Evolutionary conservation across 1,140 invertebrate species (phyloP).

Genomic region (Drosophila oshimai): DNA sequence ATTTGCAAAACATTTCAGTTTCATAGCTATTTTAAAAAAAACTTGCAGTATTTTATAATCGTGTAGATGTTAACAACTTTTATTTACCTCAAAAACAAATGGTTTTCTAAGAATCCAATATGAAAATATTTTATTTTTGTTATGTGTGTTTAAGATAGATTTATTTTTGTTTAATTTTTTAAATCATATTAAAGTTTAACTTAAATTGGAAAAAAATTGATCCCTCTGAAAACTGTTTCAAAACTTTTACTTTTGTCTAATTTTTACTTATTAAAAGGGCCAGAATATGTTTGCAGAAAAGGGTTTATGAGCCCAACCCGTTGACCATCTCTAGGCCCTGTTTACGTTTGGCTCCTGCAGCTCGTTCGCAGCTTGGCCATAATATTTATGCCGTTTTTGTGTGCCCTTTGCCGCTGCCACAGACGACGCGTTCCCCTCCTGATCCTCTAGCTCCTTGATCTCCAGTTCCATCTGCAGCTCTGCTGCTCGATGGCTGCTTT

Average conservation of each 20-base stretch:
- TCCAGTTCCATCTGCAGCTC: slow-evolving; percentile 16
- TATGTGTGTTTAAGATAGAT: too few species aligned
- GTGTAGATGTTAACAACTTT: too few species aligned
- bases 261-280: too few species aligned
- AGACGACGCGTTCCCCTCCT: slow-evolving; percentile 12
- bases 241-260: neutral
- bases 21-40: too few species aligned
- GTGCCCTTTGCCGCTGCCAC: slow-evolving; percentile 57
- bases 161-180: too few species aligned
- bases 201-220: too few species aligned
- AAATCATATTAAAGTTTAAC: too few species aligned
- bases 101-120: neutral
- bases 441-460: slow-evolving; percentile 8
- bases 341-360: slow-evolving; percentile 26
- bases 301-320: too few species aligned
- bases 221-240: too few species aligned
- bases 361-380: slow-evolving; percentile 64
- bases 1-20: too few species aligned
- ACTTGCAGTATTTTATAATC: too few species aligned
- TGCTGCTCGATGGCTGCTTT: slow-evolving; percentile 10
- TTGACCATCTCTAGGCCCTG: slow-evolving; percentile 31
- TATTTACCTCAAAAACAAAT: neutral
- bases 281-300: fast-evolving
- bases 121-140: too few species aligned
- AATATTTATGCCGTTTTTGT: slow-evolving; percentile 77